These are phyloP conservation scores for Druceiella hillmani DNA, from an alignment of 2,888 invertebrate genomes.

Conservation along the genomic window DNA sequence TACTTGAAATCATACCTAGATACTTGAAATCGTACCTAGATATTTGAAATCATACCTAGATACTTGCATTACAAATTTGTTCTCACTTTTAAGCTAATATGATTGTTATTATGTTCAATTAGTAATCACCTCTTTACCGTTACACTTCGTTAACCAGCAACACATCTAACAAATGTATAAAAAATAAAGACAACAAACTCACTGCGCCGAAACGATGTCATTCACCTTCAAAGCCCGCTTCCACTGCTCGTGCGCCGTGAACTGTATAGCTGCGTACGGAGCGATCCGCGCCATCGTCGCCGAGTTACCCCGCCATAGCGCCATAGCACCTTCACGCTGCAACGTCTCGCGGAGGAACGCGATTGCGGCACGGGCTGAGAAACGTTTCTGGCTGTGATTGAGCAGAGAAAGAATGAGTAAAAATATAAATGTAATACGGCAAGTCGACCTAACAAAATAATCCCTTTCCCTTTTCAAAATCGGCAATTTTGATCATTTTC, in stretches of 20 bases:
- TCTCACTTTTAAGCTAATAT: no score
- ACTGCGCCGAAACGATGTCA: slow-evolving; percentile 39
- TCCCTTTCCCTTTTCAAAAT: no score
- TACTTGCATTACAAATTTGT: no score
- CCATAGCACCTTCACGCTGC: slow-evolving; percentile 69
- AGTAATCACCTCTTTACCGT: no score
- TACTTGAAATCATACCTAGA: no score
- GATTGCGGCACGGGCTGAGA: slow-evolving; percentile 66
- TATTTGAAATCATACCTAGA: no score
- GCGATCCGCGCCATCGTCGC: slow-evolving; percentile 97
- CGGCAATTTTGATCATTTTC: no score
- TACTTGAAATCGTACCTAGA: no score
- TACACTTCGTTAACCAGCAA: slow-evolving; percentile 7
- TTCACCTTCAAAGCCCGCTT: slow-evolving; percentile 75
- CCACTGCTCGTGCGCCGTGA: slow-evolving; percentile 97
- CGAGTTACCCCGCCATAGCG: slow-evolving; percentile 96
- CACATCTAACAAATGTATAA: slow-evolving; percentile 15
- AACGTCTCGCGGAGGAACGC: slow-evolving; percentile 64
- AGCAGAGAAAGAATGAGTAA: no score
- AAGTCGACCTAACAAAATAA: no score
- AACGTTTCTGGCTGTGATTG: slow-evolving; percentile 62
- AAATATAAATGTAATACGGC: no score
- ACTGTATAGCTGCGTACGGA: slow-evolving; percentile 97
- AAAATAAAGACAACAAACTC: slow-evolving; percentile 13
- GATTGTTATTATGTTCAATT: slow-evolving; percentile 22